Percentiles rank a stretch among this genome's conserved stretches.
Conservation (phyloP, 1,140 invertebrate genomes). For the Papilio helenus region DNA sequence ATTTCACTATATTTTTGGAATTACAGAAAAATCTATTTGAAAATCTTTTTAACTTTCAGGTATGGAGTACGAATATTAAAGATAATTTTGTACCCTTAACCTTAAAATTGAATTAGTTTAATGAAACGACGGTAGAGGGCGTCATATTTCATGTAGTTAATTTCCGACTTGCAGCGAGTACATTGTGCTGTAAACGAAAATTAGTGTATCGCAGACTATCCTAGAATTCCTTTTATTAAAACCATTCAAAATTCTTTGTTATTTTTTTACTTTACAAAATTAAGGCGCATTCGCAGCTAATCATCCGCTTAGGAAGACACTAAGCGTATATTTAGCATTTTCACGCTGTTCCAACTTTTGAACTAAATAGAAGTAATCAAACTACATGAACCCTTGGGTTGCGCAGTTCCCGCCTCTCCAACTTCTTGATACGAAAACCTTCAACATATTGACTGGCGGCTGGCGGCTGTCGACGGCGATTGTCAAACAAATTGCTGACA, state of each 20-base stretch:
- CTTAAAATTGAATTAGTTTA: not conserved
- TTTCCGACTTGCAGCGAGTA: not conserved
- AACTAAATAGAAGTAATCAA: not conserved
- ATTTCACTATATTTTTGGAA: not conserved
- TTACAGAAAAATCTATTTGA: not conserved
- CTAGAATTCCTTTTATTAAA: not conserved
- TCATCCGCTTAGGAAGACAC: too few relatives aligned
- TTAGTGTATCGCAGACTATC: not conserved
- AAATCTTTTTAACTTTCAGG: not conserved
- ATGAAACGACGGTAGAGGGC: not conserved
- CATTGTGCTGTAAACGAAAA: not conserved
- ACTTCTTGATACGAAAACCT: constrained; percentile 3
- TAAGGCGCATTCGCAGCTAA: not conserved
- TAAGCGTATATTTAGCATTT: not conserved
- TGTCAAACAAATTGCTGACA: constrained; percentile 29
- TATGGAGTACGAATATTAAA: not conserved
- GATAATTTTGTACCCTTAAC: not conserved
- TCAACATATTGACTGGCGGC: constrained; percentile 1
- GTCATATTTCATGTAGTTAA: constrained; percentile 1
- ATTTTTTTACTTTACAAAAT: not conserved
- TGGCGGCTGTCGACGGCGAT: not conserved
- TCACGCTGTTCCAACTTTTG: not conserved
- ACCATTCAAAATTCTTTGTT: not conserved
- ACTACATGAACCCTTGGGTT: not conserved
- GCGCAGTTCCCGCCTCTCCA: not conserved